Conservation (phyloP, 2,113 vertebrate genomes). For the Taxidea taxus region DNA sequence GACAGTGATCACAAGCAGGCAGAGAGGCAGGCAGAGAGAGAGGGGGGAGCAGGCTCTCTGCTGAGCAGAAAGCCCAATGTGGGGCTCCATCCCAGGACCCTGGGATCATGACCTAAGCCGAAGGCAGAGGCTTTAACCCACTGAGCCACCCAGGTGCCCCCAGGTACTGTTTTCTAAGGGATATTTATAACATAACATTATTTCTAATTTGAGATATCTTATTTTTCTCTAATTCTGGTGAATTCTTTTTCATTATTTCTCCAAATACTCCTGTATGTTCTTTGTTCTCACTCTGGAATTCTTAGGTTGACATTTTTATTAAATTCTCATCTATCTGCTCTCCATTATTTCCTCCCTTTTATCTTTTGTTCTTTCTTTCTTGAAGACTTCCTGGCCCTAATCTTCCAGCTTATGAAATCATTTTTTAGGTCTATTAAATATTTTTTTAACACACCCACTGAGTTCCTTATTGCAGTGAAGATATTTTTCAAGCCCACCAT, state of each 20-base stretch:
- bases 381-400: not conserved
- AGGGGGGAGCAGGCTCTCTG: too few relatives aligned
- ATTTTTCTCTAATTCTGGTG: not conserved
- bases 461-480: not conserved
- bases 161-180: not conserved
- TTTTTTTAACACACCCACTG: not conserved
- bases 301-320: slow-evolving; percentile 7
- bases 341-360: not conserved
- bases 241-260: not conserved
- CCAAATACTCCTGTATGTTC: not conserved
- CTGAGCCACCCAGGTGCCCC: too few relatives aligned
- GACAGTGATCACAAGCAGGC: too few relatives aligned
- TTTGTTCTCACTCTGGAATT: not conserved
- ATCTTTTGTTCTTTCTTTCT: not conserved
- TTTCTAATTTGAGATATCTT: not conserved
- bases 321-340: not conserved
- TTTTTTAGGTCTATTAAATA: not conserved
- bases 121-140: too few relatives aligned
- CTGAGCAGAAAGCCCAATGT: too few relatives aligned
- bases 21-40: too few relatives aligned
- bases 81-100: too few relatives aligned
- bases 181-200: not conserved
- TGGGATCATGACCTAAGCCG: too few relatives aligned
- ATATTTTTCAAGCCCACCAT: not conserved
- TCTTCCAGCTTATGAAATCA: not conserved